A percentile compares a stretch with the other conserved stretches of the same genome.
Evolutionary conservation across 2,797 vertebrate genomes (phyloP).

Genomic region (Enteromius argenteus): DNA sequence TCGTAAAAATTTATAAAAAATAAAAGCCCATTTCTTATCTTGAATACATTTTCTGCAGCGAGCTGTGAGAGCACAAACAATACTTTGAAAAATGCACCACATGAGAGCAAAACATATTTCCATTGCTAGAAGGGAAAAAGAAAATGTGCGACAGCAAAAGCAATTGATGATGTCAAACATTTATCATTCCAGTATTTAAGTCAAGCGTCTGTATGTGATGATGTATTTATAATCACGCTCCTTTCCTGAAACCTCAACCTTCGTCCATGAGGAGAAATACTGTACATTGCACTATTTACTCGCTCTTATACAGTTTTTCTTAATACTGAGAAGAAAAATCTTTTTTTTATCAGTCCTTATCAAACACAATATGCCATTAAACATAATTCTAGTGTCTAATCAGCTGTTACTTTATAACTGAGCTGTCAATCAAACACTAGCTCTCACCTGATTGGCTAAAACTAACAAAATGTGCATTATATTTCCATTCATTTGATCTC

Average conservation of each 20-base stretch:
- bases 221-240: constrained; percentile 41
- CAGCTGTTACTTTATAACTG: no score
- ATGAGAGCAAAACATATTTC: constrained; percentile 64
- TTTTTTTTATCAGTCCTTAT: not conserved
- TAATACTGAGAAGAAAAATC: not conserved
- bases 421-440: constrained; percentile 17
- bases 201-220: constrained; percentile 67
- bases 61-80: not conserved
- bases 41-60: constrained; percentile 19
- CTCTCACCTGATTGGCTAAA: not conserved
- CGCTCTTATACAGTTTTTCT: not conserved
- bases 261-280: not conserved
- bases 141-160: constrained; percentile 28
- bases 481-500: not conserved
- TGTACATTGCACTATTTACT: not conserved
- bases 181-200: constrained; percentile 23
- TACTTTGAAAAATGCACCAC: constrained; percentile 18
- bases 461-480: not conserved
- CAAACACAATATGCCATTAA: not conserved
- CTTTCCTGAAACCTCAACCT: not conserved
- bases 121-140: constrained; percentile 73
- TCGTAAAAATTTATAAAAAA: not conserved
- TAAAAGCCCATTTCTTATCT: constrained; percentile 5
- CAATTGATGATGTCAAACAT: constrained; percentile 48
- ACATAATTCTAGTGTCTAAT: not conserved